phyloP scores from a whole-genome alignment of 1,140 invertebrate genomes.

The Zaprionus vittiger region DNA sequence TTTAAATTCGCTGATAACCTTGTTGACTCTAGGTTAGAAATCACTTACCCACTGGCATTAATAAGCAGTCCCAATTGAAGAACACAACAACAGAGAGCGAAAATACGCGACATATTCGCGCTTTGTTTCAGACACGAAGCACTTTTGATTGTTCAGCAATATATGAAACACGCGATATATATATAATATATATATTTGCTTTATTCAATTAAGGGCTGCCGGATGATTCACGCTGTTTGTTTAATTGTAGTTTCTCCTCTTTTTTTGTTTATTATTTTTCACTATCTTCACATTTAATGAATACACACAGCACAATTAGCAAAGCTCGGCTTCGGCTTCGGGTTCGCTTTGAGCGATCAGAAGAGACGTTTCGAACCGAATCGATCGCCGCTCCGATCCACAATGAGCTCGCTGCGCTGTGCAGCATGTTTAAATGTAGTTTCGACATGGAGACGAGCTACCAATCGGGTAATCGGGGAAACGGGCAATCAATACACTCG shows the following conservation, averaged over 20 bases:
- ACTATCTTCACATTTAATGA: constrained; percentile 24
- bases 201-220: not conserved
- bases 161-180: constrained; percentile 4
- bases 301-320: constrained; percentile 17
- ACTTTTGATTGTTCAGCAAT: constrained; percentile 2
- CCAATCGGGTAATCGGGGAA: constrained; percentile 5
- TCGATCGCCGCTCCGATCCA: constrained; percentile 28
- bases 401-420: constrained; percentile 54
- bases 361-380: constrained; percentile 18
- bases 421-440: constrained; percentile 54
- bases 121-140: constrained; percentile 11
- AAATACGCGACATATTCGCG: constrained; percentile 52
- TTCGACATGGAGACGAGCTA: constrained; percentile 18
- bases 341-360: constrained; percentile 14
- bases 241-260: not conserved
- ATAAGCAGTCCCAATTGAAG: constrained; percentile 59
- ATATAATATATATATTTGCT: not conserved
- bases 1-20: constrained; percentile 17
- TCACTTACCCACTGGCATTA: constrained; percentile 58
- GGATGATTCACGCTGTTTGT: constrained; percentile 30
- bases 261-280: not conserved
- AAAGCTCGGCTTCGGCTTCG: constrained; percentile 3
- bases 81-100: constrained; percentile 31
- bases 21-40: constrained; percentile 7
- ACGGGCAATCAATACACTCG: not conserved